phyloP scores from a whole-genome alignment of 2,113 vertebrate genomes.

The Odobenus rosmarus region DNA sequence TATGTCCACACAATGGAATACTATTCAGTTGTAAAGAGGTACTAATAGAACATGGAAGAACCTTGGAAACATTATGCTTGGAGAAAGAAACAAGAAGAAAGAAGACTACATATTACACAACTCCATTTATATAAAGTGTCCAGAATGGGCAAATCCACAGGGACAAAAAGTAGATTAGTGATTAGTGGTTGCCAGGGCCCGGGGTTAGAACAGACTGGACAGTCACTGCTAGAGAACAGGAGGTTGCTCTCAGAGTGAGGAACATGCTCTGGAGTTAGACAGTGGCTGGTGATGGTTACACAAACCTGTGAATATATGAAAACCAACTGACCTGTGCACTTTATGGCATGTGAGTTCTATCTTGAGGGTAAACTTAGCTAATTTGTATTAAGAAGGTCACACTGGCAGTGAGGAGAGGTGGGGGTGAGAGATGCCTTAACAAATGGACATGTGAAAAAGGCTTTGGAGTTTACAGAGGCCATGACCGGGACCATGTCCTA shows the following conservation, averaged over 20 bases:
- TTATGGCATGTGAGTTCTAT: not conserved
- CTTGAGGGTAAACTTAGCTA: not conserved
- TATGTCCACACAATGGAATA: not conserved
- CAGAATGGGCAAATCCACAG: not conserved
- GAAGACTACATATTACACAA: not conserved
- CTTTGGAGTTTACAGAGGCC: not conserved
- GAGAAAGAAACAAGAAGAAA: slow-evolving; percentile 8
- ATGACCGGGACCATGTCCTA: not conserved
- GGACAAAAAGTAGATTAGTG: not conserved
- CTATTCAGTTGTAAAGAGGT: not conserved
- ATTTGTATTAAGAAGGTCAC: not conserved
- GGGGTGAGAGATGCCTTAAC: not conserved
- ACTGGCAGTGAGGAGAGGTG: not conserved
- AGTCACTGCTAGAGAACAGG: not conserved
- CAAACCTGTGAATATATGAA: not conserved
- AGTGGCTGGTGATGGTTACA: not conserved
- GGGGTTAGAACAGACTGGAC: not conserved
- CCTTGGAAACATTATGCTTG: not conserved
- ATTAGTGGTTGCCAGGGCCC: not conserved
- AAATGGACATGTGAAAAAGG: not conserved
- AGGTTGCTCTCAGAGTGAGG: not conserved
- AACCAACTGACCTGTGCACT: not conserved
- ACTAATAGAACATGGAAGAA: not conserved
- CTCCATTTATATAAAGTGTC: not conserved
- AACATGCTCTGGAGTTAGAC: not conserved